A percentile compares a stretch with the other conserved stretches of the same genome.
Evolutionary conservation across 2,113 vertebrate genomes (phyloP).

Genomic region (Ageneiosus marmoratus): DNA sequence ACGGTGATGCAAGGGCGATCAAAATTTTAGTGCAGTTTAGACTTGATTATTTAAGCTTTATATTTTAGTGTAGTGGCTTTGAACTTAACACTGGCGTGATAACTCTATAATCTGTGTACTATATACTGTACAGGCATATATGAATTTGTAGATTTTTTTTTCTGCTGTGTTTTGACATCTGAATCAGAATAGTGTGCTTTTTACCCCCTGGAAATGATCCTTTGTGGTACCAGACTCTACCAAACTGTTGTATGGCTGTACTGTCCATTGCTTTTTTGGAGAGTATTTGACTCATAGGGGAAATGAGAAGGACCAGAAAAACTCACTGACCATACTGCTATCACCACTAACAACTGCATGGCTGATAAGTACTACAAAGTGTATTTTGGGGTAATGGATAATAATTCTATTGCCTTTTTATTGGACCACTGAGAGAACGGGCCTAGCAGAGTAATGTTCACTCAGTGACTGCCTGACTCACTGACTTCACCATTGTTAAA

Average conservation of each 20-base stretch:
- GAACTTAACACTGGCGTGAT: background rate
- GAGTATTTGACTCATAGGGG: background rate
- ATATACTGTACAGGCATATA: background rate
- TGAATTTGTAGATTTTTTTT: background rate
- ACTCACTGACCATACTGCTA: background rate
- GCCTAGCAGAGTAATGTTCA: background rate
- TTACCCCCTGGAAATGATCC: background rate
- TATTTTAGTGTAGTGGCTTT: slow-evolving; percentile 30
- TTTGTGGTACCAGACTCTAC: background rate
- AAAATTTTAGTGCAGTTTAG: slow-evolving; percentile 36
- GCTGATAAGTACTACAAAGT: background rate
- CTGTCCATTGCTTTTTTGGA: background rate
- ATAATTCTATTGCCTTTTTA: background rate
- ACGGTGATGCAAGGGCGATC: slow-evolving; percentile 30
- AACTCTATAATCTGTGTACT: background rate
- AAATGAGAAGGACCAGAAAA: background rate
- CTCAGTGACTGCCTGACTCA: background rate
- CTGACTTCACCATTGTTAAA: background rate
- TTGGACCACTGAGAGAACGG: background rate
- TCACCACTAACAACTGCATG: background rate
- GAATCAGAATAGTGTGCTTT: background rate
- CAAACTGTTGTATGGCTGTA: background rate
- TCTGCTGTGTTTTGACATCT: background rate
- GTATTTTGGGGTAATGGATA: background rate
- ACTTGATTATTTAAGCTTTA: slow-evolving; percentile 27